Conservation (phyloP, 2,113 vertebrate species). For the Rhea americana region DNA sequence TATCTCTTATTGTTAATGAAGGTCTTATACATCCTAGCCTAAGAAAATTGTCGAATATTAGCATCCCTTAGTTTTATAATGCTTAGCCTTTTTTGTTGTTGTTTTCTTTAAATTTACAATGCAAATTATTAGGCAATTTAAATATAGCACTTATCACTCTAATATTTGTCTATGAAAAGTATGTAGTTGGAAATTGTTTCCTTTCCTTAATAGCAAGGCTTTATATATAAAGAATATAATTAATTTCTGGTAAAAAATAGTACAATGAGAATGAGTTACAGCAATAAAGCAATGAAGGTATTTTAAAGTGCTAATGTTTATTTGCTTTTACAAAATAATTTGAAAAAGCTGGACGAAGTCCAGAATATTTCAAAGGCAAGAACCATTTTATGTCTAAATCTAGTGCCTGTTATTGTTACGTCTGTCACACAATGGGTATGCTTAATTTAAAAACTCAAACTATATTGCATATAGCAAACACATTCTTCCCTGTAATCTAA, state of each 20-base stretch:
- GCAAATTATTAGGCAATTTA: constrained; percentile 12
- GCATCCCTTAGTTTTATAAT: background rate
- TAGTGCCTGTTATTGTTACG: background rate
- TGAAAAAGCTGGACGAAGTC: background rate
- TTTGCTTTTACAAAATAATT: background rate
- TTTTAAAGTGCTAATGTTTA: background rate
- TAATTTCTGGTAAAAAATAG: background rate
- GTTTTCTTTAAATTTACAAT: background rate
- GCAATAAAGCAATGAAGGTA: background rate
- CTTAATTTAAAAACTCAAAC: background rate
- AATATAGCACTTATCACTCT: background rate
- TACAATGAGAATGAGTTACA: background rate
- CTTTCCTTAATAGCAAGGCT: background rate
- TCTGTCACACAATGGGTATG: background rate
- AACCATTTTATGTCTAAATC: background rate
- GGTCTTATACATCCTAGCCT: background rate
- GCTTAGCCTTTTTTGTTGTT: background rate
- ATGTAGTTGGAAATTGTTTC: background rate
- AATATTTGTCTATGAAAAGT: background rate
- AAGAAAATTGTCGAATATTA: background rate
- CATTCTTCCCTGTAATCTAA: background rate
- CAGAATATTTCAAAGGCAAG: background rate
- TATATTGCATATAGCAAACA: background rate
- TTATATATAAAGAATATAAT: background rate
- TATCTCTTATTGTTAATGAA: background rate